These are phyloP conservation scores for Melanostoma scalare DNA, from an alignment of 2,888 invertebrate species.

Conservation along the genomic window DNA sequence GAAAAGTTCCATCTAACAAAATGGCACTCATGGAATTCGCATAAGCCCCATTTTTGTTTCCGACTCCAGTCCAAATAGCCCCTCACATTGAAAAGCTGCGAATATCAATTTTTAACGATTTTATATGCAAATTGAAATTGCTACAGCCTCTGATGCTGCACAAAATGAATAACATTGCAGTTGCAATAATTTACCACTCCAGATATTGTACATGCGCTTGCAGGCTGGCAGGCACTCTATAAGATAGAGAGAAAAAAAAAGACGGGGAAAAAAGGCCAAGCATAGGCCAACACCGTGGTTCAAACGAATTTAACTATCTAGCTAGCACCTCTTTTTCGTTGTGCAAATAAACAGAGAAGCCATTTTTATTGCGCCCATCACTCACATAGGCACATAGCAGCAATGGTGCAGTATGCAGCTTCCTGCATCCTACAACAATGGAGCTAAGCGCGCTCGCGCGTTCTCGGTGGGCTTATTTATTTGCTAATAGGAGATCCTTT, in stretches of 20 bases:
- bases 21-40: conserved; percentile 39
- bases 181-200: conserved; percentile 70
- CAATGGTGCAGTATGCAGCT: conserved; percentile 39
- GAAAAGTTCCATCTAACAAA: neutral
- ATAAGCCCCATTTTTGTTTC: conserved; percentile 40
- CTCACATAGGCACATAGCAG: conserved; percentile 47
- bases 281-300: conserved; percentile 46
- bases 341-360: conserved; percentile 50
- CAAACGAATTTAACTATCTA: conserved; percentile 58
- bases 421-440: conserved; percentile 71
- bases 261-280: conserved; percentile 15
- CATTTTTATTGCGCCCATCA: conserved; percentile 70
- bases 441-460: conserved; percentile 23
- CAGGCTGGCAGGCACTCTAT: conserved; percentile 22
- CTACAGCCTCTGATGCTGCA: conserved; percentile 37
- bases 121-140: conserved; percentile 72
- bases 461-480: conserved; percentile 61
- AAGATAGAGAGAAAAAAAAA: neutral
- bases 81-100: conserved; percentile 55
- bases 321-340: conserved; percentile 58
- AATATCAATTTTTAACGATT: conserved; percentile 73
- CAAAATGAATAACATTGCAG: conserved; percentile 64
- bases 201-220: conserved; percentile 49
- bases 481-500: conserved; percentile 70
- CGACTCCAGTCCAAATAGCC: conserved; percentile 49